Base-by-base conservation (phyloP, 2,888 invertebrate species). In the Andrena bucephala region DNA sequence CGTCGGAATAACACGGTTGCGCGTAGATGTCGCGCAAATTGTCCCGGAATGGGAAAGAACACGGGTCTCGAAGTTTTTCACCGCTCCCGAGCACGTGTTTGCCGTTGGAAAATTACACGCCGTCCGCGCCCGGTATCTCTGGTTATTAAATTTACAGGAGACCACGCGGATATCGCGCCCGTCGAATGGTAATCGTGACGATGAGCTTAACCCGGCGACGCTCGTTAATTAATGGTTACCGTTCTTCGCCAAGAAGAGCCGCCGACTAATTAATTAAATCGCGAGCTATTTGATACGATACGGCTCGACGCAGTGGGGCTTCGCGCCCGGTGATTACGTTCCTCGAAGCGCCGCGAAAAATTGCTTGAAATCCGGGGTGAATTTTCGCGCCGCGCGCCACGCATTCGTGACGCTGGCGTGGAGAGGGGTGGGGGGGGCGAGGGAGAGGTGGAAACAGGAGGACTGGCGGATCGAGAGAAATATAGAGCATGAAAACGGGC, bases 401-500 rank as follows among this genome's bases (percentile, higher is more conserved):
- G n/a, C 42, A 36, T 29, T 65, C 31, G n/a, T 57, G 24, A 24
- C 48, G 27, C 10, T 29, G 29, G 33, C 2, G 0, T 8, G 2
- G 24, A 10, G n/a, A n/a, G n/a, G n/a, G n/a, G n/a, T n/a, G n/a
- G n/a, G 54, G 16, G 2, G 1, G 33, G 0, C 7, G 4, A 24
- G 10, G 7, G 27, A 4, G 4, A 13, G 31, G 57, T 2, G 73
- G 16, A 27, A 57, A 0, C 31, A 13, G 24, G 20, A 42, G 42
- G 42, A 16, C n/a, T 36, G 63, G 33, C 59, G 54, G 70, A 73
- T 73, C 60, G 59, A 31, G n/a, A 36, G 78, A 81, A 87, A 85
- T 83, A 67, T 66, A 74, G 60, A 73, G 70, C 80, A 77, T 54
- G 78, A 77, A 72, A 84, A 81, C 60, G 54, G 75, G 67, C 33